phyloP scores from a whole-genome alignment of 2,888 invertebrate genomes.

The Masnerella sp. region DNA sequence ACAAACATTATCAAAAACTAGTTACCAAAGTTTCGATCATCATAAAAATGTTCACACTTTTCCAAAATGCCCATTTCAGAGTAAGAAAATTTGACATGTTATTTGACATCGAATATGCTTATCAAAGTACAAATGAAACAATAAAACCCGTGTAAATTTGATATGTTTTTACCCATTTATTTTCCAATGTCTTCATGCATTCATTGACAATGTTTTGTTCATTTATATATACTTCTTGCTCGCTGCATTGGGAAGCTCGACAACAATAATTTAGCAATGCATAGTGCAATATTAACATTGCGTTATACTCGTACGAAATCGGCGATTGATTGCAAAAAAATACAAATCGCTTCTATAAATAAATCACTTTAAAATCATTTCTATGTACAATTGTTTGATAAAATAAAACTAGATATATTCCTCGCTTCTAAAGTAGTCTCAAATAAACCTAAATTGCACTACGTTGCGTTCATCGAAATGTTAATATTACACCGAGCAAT shows the following conservation, averaged over 20 bases:
- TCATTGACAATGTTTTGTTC: slow-evolving; percentile 53
- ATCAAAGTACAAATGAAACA: slow-evolving; percentile 21
- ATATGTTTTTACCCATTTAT: slow-evolving; percentile 58
- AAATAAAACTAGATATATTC: not conserved
- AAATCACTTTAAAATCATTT: slow-evolving; percentile 10
- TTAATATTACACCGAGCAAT: slow-evolving; percentile 56
- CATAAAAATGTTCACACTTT: slow-evolving; percentile 20
- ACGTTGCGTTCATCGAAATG: slow-evolving; percentile 23
- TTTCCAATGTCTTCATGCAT: slow-evolving; percentile 48
- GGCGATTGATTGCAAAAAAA: slow-evolving; percentile 1
- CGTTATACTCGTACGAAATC: slow-evolving; percentile 16
- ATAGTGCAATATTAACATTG: slow-evolving; percentile 58
- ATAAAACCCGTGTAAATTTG: slow-evolving; percentile 45
- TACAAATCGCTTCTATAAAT: slow-evolving; percentile 13
- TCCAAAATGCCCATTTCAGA: slow-evolving; percentile 14
- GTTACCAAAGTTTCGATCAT: too few relatives aligned
- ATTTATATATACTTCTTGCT: slow-evolving; percentile 39
- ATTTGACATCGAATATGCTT: too few relatives aligned
- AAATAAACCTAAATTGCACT: slow-evolving; percentile 53
- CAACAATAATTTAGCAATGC: slow-evolving; percentile 54
- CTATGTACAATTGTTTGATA: slow-evolving; percentile 38
- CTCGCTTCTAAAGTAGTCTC: not conserved
- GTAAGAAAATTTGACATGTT: slow-evolving; percentile 49
- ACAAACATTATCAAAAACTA: too few relatives aligned
- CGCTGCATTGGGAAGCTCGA: slow-evolving; percentile 48